A percentile compares a stretch with the other conserved stretches of the same genome.
Evolutionary conservation across 2,113 vertebrate genomes (phyloP).

Genomic region (Diglossa brunneiventris): DNA sequence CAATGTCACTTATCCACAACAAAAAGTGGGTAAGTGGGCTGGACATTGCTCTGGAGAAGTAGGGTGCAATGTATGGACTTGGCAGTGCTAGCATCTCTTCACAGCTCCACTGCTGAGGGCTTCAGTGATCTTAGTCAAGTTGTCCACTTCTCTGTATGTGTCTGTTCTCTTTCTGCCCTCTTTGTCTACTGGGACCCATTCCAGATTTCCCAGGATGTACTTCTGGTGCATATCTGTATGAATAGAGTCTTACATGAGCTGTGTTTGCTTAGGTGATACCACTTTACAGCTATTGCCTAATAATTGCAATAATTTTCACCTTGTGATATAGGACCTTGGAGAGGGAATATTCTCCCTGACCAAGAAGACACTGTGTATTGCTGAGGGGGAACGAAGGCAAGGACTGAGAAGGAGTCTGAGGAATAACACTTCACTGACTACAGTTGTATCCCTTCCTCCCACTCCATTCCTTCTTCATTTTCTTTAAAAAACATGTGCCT

Average conservation of each 20-base stretch:
- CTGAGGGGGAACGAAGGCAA: not conserved
- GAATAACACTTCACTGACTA: not conserved
- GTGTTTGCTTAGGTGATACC: not conserved
- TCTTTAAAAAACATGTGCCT: not conserved
- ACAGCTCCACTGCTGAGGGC: not conserved
- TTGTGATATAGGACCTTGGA: slow-evolving; percentile 20
- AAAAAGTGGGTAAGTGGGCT: not conserved
- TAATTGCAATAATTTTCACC: not conserved
- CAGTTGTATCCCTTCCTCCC: not conserved
- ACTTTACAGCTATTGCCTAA: not conserved
- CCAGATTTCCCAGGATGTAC: not conserved
- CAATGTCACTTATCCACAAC: not conserved
- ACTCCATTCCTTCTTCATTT: not conserved
- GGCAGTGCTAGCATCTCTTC: not conserved
- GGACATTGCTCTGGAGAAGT: not conserved
- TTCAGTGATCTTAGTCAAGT: not conserved
- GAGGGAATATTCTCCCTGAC: not conserved
- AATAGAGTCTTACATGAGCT: not conserved
- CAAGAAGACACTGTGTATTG: not conserved
- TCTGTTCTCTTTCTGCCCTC: not conserved
- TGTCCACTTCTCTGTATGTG: not conserved
- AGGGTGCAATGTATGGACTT: not conserved
- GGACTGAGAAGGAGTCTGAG: not conserved
- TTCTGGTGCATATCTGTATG: not conserved
- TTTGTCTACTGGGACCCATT: not conserved